A percentile compares a stretch with the other conserved stretches of the same genome.
Evolutionary conservation across 2,797 vertebrate genomes (phyloP).

Genomic region (Calcarius lapponicus): DNA sequence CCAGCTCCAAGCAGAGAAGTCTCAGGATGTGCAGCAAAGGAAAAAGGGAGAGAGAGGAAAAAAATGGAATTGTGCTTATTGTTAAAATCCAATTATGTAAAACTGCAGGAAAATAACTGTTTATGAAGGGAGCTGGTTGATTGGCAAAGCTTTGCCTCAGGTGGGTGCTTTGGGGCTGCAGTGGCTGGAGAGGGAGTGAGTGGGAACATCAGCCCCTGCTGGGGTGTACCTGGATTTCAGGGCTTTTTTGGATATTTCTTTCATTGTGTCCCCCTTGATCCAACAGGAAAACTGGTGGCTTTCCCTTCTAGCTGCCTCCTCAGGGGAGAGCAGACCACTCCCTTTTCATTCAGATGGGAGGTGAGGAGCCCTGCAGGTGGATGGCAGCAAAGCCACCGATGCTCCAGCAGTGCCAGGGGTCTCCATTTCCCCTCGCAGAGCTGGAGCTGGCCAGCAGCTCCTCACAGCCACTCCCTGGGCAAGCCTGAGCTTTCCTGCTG

Average conservation of each 20-base stretch:
- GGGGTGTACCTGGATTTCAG: background rate
- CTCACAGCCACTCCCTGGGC: background rate
- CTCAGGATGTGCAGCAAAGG: background rate
- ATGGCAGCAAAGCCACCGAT: background rate
- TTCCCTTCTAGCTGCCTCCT: background rate
- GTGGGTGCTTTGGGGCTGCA: background rate
- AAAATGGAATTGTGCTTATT: background rate
- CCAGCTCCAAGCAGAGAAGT: background rate
- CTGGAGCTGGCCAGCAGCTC: background rate
- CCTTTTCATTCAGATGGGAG: background rate
- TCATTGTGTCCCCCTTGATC: background rate
- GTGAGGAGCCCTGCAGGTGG: background rate
- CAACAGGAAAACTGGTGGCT: background rate
- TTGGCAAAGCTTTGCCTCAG: background rate
- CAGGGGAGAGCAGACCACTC: background rate
- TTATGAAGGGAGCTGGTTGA: background rate
- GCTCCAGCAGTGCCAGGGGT: background rate
- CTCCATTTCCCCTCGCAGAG: background rate
- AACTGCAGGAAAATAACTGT: background rate
- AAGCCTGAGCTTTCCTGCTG: background rate
- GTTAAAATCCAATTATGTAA: conserved; percentile 6
- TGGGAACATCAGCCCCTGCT: background rate
- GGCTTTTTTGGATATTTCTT: background rate
- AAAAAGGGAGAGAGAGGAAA: background rate
- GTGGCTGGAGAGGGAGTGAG: background rate